Evolutionary conservation across 2,888 invertebrate species (phyloP).

Genomic region (Latrodectus elegans): DNA sequence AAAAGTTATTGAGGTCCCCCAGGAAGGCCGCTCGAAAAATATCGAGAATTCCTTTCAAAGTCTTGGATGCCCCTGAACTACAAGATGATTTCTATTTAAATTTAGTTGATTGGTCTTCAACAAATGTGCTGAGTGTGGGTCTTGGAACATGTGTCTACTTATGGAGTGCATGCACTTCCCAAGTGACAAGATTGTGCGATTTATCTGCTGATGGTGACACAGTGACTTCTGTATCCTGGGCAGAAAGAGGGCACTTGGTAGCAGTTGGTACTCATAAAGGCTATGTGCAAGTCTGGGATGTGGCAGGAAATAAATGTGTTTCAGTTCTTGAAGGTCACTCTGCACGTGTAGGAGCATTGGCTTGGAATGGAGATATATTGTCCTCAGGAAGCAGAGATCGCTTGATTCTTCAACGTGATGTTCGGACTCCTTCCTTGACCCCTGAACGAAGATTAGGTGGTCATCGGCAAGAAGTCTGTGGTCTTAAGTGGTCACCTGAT

Average conservation of each 20-base stretch:
- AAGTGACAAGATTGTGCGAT: conserved; percentile 84
- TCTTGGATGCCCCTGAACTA: conserved; percentile 95
- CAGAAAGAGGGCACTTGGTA: conserved; percentile 95
- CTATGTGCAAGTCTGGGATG: conserved; percentile 98
- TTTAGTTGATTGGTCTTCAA: conserved; percentile 99
- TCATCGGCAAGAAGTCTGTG: conserved; percentile 97
- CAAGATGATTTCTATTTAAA: conserved; percentile 99
- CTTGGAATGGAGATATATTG: conserved; percentile 97
- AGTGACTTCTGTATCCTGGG: conserved; percentile 99
- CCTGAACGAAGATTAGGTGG: conserved; percentile 89
- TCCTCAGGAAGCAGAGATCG: conserved; percentile 96
- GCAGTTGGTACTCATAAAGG: conserved; percentile 99
- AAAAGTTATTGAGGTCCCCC: conserved; percentile 71
- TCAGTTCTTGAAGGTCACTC: conserved; percentile 93
- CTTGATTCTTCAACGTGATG: conserved; percentile 94
- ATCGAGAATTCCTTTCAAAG: conserved; percentile 98
- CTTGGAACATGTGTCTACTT: conserved; percentile 97
- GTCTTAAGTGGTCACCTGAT: conserved; percentile 98
- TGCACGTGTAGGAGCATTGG: conserved; percentile 89
- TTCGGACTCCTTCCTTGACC: conserved; percentile 86
- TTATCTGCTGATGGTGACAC: conserved; percentile 93
- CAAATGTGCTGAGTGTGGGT: conserved; percentile 98
- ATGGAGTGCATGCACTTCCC: conserved; percentile 98
- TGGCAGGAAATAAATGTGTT: conserved; percentile 92
- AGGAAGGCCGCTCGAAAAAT: conserved; percentile 93